Evolutionary conservation across 1,140 invertebrate species (phyloP).

Genomic region (Conus betulinus): DNA sequence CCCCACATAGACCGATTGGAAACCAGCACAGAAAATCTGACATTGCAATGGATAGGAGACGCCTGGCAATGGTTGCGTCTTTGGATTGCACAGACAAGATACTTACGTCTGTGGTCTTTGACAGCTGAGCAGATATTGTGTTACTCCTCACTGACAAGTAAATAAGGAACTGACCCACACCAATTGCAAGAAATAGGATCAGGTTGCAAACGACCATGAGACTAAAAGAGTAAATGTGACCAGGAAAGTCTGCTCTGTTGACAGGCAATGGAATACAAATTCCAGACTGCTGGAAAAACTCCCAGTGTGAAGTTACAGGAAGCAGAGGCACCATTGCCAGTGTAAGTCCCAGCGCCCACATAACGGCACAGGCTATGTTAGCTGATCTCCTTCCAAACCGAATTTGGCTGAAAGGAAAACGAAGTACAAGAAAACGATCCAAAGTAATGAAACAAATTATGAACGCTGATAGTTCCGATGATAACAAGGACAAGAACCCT

Average conservation of each 20-base stretch:
- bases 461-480: neutral
- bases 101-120: no score
- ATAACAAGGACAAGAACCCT: slow-evolving; percentile 31
- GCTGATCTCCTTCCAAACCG: neutral
- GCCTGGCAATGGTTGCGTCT: neutral
- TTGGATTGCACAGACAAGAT: neutral
- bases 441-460: neutral
- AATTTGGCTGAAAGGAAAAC: slow-evolving; percentile 52
- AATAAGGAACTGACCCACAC: neutral
- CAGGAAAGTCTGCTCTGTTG: neutral
- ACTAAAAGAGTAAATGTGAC: neutral
- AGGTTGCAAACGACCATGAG: neutral
- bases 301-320: neutral
- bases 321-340: neutral
- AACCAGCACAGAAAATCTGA: slow-evolving; percentile 15
- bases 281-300: neutral
- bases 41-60: neutral
- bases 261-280: neutral
- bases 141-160: slow-evolving; percentile 39
- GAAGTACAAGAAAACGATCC: slow-evolving; percentile 55
- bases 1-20: neutral
- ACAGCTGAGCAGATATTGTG: neutral
- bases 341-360: neutral
- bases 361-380: neutral
- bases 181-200: neutral